phyloP scores from a whole-genome alignment of 2,113 vertebrate species.

The Dipodomys spectabilis region DNA sequence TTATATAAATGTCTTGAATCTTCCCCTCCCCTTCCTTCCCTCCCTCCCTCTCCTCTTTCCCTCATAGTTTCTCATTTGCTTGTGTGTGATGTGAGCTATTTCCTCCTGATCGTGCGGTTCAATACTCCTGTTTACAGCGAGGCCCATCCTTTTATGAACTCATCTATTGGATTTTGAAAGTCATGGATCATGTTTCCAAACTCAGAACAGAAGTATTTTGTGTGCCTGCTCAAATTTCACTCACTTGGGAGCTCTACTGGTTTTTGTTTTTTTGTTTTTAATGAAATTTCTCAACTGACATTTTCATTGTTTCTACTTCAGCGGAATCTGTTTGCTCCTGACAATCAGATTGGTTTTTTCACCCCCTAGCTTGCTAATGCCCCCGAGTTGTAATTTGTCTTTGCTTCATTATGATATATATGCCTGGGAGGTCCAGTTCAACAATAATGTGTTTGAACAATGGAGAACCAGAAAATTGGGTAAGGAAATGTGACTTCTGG shows the following conservation, averaged over 20 bases:
- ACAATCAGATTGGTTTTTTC: neutral
- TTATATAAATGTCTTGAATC: no score
- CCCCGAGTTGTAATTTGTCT: neutral
- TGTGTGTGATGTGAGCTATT: neutral
- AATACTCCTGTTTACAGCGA: neutral
- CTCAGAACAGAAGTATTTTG: neutral
- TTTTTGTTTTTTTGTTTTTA: neutral
- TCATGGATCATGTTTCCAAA: neutral
- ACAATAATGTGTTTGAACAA: neutral
- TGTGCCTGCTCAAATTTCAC: neutral
- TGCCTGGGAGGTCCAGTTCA: neutral
- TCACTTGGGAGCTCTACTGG: neutral
- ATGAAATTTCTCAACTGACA: neutral
- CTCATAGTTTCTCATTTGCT: neutral
- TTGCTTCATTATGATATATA: neutral
- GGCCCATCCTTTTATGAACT: neutral
- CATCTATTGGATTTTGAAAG: neutral
- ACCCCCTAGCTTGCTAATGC: neutral
- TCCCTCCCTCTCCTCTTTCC: neutral
- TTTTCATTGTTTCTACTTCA: neutral
- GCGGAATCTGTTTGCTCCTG: neutral
- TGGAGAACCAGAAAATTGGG: neutral
- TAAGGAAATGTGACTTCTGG: neutral
- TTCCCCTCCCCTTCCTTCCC: no score
- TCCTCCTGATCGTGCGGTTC: neutral